phyloP scores from a whole-genome alignment of 1,140 invertebrate genomes.

The Neotoxoptera formosana region DNA sequence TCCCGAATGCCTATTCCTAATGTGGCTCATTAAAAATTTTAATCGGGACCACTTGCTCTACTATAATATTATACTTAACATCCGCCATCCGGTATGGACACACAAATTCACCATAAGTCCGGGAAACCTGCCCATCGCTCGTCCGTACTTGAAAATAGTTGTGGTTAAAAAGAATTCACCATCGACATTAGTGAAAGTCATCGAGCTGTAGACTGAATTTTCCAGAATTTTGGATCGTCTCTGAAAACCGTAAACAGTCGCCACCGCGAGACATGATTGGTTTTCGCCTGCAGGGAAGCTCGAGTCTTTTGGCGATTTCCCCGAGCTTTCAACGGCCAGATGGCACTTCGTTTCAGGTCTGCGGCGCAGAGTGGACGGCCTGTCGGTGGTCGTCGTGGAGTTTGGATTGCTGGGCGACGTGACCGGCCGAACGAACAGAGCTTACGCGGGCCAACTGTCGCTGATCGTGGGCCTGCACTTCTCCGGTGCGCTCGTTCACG shows the following conservation, averaged over 20 bases:
- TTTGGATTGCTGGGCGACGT: background rate
- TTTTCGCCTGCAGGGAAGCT: background rate
- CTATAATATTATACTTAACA: too few species aligned
- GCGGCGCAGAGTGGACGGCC: too few species aligned
- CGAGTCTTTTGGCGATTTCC: background rate
- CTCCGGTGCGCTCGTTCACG: background rate
- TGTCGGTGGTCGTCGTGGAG: background rate
- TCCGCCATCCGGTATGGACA: too few species aligned
- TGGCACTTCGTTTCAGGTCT: background rate
- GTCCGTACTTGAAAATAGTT: background rate
- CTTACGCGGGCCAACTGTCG: background rate
- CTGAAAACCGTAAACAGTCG: too few species aligned
- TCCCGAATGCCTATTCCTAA: background rate
- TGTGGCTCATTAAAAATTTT: background rate
- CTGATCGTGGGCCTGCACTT: conserved; percentile 20
- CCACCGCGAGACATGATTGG: background rate
- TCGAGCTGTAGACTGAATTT: background rate
- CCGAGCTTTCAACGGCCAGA: background rate
- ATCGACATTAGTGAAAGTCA: background rate
- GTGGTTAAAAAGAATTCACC: background rate
- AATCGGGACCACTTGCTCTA: too few species aligned
- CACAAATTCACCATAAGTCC: too few species aligned
- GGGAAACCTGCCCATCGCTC: too few species aligned
- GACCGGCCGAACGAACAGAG: background rate
- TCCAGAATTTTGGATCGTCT: background rate